A percentile compares a stretch with the other conserved stretches of the same genome.
phyloP scores from a whole-genome alignment of 2,888 invertebrate genomes.

The Watsonalla cultraria region DNA sequence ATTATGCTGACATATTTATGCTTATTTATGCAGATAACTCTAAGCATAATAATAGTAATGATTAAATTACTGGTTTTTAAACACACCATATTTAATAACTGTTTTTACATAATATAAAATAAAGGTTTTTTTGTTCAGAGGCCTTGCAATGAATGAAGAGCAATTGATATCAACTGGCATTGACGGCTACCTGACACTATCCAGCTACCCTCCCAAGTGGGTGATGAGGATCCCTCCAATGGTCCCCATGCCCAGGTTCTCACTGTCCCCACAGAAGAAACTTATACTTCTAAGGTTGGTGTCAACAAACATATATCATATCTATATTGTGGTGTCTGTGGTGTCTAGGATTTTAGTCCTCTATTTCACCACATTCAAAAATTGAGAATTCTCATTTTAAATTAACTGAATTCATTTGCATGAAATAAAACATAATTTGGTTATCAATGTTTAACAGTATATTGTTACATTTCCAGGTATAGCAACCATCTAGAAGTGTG shows the following conservation, averaged over 20 bases:
- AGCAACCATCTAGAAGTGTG: slow-evolving; percentile 74
- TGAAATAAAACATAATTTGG: background rate
- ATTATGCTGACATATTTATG: too few relatives aligned
- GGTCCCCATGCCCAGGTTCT: slow-evolving; percentile 79
- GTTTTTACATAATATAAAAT: background rate
- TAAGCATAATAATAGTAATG: too few relatives aligned
- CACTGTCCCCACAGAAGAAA: slow-evolving; percentile 73
- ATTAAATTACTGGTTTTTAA: too few relatives aligned
- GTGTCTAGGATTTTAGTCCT: background rate
- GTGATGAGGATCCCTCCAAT: slow-evolving; percentile 86
- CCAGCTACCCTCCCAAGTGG: slow-evolving; percentile 83
- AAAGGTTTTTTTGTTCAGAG: slow-evolving; percentile 54
- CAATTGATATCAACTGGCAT: slow-evolving; percentile 89
- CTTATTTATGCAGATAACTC: too few relatives aligned
- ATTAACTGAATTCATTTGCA: too few relatives aligned
- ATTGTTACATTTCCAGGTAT: slow-evolving; percentile 51
- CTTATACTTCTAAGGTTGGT: slow-evolving; percentile 76
- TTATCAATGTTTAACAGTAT: background rate
- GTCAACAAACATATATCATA: background rate
- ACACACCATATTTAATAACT: background rate
- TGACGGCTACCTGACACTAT: slow-evolving; percentile 87
- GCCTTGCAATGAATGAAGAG: slow-evolving; percentile 81
- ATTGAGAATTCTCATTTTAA: too few relatives aligned
- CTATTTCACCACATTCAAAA: too few relatives aligned
- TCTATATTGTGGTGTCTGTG: background rate